Evolutionary conservation across 2,797 vertebrate genomes (phyloP), one percentile per base, ranked within the genome.

Genomic region (Emys orbicularis): DNA sequence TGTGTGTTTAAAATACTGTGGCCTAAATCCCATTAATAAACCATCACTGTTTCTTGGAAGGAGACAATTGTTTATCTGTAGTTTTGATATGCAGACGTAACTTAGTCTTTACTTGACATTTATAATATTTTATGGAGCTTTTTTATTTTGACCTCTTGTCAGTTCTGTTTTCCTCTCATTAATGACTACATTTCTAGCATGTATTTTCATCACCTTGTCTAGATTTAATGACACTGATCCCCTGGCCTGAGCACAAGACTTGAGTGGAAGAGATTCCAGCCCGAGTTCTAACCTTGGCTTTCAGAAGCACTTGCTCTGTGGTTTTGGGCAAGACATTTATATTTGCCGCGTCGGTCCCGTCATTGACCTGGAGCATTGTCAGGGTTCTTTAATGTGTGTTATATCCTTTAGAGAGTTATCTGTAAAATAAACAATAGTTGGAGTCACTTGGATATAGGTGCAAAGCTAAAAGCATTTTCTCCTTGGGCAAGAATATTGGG

Each of bases 31-130:
- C 41, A 88, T 0, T 94, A 12, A 25, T 81, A 57, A 1, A 8
- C 47, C 89, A 49, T 11, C 68, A 52, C 29, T 65, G 16, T 49
- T 89, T 84, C 44, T 86, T 89, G 87, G 6, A 41, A n/a, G 41
- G 4, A 79, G 9, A 4, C 57, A 25, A 89, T 68, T 80, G 2
- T 9, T 91, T 57, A 1, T 92, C 83, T 0, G 0, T 23, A 84
- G 0, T 47, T 91, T 81, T 31, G 44, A 86, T 86, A 29, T 49
- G 91, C 52, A 90, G 68, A 5, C 76, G 80, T 49, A 80, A 79
- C 3, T 76, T 12, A 49, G 44, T 77, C 27, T 56, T 8, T 49
- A 83, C 8, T 89, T 84, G 19, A 15, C 4, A 9, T 72, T 61
- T 76, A 47, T 52, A 80, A 49, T 79, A 81, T 65, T 93, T 93